phyloP scores from a whole-genome alignment of 2,113 vertebrate genomes.

The Puffinus mauretanicus region DNA sequence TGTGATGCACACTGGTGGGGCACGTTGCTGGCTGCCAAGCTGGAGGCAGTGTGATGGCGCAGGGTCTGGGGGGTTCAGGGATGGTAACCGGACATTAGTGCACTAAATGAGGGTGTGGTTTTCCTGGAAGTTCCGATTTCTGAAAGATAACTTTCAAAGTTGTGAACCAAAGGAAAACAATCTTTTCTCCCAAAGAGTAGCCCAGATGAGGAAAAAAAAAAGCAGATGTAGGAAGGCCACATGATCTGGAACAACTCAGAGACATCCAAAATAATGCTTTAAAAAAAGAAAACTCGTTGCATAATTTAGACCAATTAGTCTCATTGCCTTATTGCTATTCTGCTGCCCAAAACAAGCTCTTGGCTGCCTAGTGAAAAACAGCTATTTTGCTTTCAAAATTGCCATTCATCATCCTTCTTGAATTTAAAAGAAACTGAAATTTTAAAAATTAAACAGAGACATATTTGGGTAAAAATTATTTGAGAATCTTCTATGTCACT shows the following conservation, averaged over 20 bases:
- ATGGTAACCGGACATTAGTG: background rate
- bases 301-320: background rate
- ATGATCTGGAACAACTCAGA: background rate
- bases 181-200: background rate
- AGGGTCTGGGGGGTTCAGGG: background rate
- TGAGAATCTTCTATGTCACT: background rate
- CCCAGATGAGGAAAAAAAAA: background rate
- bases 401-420: background rate
- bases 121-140: background rate
- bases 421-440: background rate
- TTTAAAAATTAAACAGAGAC: background rate
- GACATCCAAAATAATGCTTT: background rate
- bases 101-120: background rate
- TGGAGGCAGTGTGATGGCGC: background rate
- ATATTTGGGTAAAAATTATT: background rate
- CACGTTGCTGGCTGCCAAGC: accelerated
- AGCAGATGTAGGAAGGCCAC: background rate
- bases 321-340: background rate
- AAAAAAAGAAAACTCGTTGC: background rate
- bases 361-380: background rate
- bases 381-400: background rate
- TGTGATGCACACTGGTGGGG: background rate
- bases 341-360: background rate
- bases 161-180: background rate
- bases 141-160: background rate